Conservation (phyloP, 1,140 invertebrate species). For the Drosophila kurseongensis region DNA sequence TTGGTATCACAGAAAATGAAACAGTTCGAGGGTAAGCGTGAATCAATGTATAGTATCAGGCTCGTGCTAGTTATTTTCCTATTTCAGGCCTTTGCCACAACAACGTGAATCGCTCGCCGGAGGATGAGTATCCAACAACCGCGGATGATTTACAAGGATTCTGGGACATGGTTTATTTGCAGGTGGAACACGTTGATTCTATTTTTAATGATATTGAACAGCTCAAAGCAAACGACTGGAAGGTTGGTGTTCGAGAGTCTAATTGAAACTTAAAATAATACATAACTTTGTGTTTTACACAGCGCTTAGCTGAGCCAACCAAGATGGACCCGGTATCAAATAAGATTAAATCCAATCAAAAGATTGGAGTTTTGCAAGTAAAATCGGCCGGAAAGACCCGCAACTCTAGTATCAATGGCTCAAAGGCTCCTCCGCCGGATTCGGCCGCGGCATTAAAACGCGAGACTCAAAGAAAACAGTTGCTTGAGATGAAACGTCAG, state of each 20-base stretch:
- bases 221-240: conserved; percentile 90
- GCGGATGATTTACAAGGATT: conserved; percentile 95
- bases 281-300: not conserved
- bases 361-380: conserved; percentile 49
- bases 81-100: conserved; percentile 86
- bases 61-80: not conserved
- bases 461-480: conserved; percentile 91
- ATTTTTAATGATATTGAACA: conserved; percentile 91
- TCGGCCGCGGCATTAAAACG: conserved; percentile 87
- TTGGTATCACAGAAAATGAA: conserved; percentile 96
- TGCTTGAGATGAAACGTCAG: conserved; percentile 91
- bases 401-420: conserved; percentile 25
- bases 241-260: conserved; percentile 37
- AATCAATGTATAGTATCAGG: not conserved
- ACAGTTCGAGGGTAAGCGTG: conserved; percentile 92
- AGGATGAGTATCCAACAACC: conserved; percentile 94
- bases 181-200: conserved; percentile 92
- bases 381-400: conserved; percentile 35
- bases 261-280: not conserved
- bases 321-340: conserved; percentile 2
- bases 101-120: conserved; percentile 88
- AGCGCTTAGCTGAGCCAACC: conserved; percentile 28
- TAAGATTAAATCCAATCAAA: conserved; percentile 52
- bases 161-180: conserved; percentile 98
- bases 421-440: conserved; percentile 76